Evolutionary conservation across 1,140 invertebrate genomes (phyloP).

Genomic region (Aradophagus sp.): DNA sequence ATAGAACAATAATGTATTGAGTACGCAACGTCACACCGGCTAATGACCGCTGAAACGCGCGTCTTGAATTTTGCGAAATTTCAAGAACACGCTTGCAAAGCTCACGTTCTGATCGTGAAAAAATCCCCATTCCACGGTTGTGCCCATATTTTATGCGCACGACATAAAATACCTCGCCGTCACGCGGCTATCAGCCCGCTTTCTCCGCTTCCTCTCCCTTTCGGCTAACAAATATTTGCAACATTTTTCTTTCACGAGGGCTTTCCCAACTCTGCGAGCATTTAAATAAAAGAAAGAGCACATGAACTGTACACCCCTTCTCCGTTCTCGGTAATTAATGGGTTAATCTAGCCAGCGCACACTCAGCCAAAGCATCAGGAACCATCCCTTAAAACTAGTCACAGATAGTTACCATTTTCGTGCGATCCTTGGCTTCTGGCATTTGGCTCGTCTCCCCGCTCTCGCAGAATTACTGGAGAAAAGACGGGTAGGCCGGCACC

Average conservation of each 20-base stretch:
- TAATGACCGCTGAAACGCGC: slow-evolving; percentile 57
- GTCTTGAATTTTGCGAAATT: slow-evolving; percentile 9
- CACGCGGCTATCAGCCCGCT: slow-evolving; percentile 1
- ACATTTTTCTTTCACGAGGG: slow-evolving; percentile 21
- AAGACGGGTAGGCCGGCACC: too few relatives aligned
- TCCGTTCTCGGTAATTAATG: slow-evolving; percentile 25
- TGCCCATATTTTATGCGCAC: slow-evolving; percentile 2
- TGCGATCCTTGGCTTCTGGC: slow-evolving; percentile 1
- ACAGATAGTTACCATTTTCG: slow-evolving; percentile 42
- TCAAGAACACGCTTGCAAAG: slow-evolving; percentile 1
- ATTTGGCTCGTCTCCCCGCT: too few relatives aligned
- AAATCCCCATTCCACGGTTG: slow-evolving; percentile 3
- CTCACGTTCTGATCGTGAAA: neutral
- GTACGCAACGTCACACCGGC: slow-evolving; percentile 2
- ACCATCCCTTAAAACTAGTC: slow-evolving; percentile 31
- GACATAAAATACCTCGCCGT: slow-evolving; percentile 8
- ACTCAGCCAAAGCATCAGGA: slow-evolving; percentile 15
- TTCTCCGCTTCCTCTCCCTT: neutral
- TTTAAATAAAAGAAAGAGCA: slow-evolving; percentile 16
- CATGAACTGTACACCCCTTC: slow-evolving; percentile 5
- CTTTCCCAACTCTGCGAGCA: slow-evolving; percentile 2
- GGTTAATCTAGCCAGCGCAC: slow-evolving; percentile 34
- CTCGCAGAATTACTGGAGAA: too few relatives aligned
- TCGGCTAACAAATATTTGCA: slow-evolving; percentile 24
- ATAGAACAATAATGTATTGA: slow-evolving; percentile 51